These are phyloP conservation scores for Arnoldichthys spilopterus DNA, from an alignment of 2,797 vertebrate species.

Conservation along the genomic window DNA sequence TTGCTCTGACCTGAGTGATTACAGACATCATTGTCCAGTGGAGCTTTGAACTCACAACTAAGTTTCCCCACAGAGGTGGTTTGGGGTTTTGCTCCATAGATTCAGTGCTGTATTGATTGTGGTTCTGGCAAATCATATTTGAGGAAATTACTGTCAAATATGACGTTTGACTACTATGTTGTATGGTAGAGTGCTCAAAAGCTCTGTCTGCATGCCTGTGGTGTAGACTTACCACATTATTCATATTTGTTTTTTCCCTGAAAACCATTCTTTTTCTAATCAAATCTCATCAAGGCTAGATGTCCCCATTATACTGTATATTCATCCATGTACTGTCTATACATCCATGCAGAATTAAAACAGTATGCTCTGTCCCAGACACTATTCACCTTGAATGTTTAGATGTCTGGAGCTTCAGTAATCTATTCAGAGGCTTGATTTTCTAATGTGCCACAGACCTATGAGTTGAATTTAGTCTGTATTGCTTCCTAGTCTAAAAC, in stretches of 20 bases:
- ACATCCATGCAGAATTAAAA: neutral
- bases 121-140: conserved; percentile 23
- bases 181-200: neutral
- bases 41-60: conserved; percentile 14
- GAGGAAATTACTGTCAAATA: conserved; percentile 29
- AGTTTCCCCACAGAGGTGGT: conserved; percentile 15
- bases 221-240: neutral
- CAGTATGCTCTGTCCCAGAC: conserved; percentile 9
- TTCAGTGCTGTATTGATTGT: conserved; percentile 14
- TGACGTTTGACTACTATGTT: neutral
- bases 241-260: neutral
- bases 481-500: neutral
- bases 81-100: conserved; percentile 25
- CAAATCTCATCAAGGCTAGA: conserved; percentile 54
- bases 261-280: conserved; percentile 52
- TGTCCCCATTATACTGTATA: neutral
- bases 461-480: neutral
- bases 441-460: neutral
- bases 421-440: neutral
- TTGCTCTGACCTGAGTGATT: conserved; percentile 8
- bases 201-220: neutral
- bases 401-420: neutral
- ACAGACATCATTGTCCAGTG: conserved; percentile 26
- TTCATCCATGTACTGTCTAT: no score
- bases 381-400: conserved; percentile 59